Evolutionary conservation across 2,113 vertebrate genomes (phyloP).

Genomic region (Gavia stellata): DNA sequence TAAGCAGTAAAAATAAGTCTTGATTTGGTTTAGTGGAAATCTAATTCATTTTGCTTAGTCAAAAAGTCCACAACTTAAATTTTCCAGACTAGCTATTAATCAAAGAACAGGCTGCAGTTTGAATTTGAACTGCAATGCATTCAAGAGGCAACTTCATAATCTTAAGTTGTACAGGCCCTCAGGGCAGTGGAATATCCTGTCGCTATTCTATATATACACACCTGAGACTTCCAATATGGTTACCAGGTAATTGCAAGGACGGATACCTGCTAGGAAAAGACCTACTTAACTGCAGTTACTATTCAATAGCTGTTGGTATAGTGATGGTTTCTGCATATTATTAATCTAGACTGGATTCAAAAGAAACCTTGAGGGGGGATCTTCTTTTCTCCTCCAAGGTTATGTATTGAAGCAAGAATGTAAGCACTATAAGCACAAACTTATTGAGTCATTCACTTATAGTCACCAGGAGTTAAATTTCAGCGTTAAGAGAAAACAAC

Average conservation of each 20-base stretch:
- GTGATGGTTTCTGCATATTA: background rate
- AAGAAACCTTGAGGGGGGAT: background rate
- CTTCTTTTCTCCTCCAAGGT: background rate
- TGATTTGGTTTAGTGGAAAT: background rate
- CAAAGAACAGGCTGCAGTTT: background rate
- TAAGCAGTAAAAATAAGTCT: background rate
- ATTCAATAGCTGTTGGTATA: background rate
- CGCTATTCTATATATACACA: background rate
- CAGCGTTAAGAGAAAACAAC: background rate
- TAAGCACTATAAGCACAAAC: background rate
- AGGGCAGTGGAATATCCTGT: background rate
- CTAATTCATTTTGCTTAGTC: background rate
- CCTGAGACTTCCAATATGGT: background rate
- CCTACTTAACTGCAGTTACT: constrained; percentile 3
- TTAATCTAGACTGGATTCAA: background rate
- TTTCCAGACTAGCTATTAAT: background rate
- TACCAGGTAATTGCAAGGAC: background rate
- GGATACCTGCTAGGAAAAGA: background rate
- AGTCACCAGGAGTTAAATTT: background rate
- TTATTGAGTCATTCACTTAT: background rate
- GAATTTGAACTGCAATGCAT: background rate
- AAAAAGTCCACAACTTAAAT: background rate
- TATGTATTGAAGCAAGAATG: background rate
- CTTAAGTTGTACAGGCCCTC: background rate
- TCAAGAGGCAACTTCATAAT: background rate